Base-by-base conservation (phyloP, 2,113 vertebrate genomes). In the Motacilla alba region DNA sequence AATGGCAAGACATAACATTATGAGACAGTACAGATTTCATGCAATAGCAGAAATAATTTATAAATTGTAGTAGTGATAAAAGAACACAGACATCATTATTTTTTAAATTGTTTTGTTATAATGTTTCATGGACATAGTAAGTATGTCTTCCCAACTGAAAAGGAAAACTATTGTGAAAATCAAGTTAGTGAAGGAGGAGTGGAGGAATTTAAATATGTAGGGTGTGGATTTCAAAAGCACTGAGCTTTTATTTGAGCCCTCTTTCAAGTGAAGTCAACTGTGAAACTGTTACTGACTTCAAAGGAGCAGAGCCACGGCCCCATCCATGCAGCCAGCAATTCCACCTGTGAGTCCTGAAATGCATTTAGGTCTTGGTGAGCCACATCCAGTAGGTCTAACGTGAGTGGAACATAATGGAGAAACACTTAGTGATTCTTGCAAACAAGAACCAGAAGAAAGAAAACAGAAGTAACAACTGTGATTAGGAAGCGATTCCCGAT, bases 31-130 rank as follows among this genome's bases (percentile, higher is more conserved):
- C 44, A 80, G 83, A 74, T 83, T 94, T 96, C 89, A 96, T 95
- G 91, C 79, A 90, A 77, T 11, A 89, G n/a, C 50, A 95, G 83
- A 93, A 64, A 87, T 93, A 33, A 96, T 94, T 97, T 95, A 94
- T 92, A 87, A 82, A 90, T 56, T 83, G 68, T 87, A 95, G 53
- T 76, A 62, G 35, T 94, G 80, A 87, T 87, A 94, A 92, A 95
- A 97, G 78, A 84, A 89, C 87, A 94, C 27, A 90, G 58, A 69
- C 24, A 76, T 87, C 16, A 22, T 94, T 93, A 92, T 95, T 97
- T 96, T 97, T 80, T 4, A 70, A 96, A 60, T 89, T 87, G 44
- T 52, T 91, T 86, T 92, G 19, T 74, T 87, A 83, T 81, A 85
- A 56, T 27, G 33, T 84, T 97, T 97, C 77, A 68, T 78, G 75